Conservation (phyloP, 2,113 vertebrate species). For the Solea senegalensis region DNA sequence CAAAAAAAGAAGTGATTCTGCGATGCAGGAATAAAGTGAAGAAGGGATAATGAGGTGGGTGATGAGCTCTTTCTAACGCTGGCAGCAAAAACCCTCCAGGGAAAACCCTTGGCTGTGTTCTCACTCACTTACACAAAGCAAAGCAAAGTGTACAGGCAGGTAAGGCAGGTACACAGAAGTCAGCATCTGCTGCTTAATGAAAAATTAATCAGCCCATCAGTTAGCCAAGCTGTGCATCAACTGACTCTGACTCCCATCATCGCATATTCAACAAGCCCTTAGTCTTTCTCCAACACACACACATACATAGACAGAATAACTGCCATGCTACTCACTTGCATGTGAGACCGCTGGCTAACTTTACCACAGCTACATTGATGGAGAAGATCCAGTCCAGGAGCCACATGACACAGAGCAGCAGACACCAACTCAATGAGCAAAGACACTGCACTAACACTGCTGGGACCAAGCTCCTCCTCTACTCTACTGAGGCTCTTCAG, state of each 20-base stretch:
- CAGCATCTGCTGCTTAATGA: constrained; percentile 51
- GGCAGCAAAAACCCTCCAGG: constrained; percentile 8
- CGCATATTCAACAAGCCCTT: constrained; percentile 15
- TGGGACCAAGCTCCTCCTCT: constrained; percentile 18
- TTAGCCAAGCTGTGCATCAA: constrained; percentile 29
- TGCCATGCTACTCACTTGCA: constrained; percentile 76
- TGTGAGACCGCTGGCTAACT: constrained; percentile 79
- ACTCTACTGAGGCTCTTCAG: constrained; percentile 23
- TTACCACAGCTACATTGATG: constrained; percentile 80
- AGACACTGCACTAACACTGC: neutral
- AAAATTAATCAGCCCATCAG: constrained; percentile 60
- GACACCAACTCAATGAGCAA: neutral
- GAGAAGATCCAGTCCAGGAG: constrained; percentile 84
- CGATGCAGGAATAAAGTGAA: neutral
- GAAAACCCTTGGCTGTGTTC: neutral
- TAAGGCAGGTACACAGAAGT: constrained; percentile 10
- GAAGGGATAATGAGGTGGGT: neutral
- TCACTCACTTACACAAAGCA: neutral
- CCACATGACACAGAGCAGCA: constrained; percentile 74
- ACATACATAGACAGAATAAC: neutral
- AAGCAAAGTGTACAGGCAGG: constrained; percentile 15
- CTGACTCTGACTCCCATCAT: neutral
- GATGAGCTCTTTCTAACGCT: constrained; percentile 17
- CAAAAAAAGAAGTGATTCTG: neutral
- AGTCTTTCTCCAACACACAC: neutral